Conservation (phyloP, 92 coral and sea anemone genomes). For the Epizoanthus illoricatus region DNA sequence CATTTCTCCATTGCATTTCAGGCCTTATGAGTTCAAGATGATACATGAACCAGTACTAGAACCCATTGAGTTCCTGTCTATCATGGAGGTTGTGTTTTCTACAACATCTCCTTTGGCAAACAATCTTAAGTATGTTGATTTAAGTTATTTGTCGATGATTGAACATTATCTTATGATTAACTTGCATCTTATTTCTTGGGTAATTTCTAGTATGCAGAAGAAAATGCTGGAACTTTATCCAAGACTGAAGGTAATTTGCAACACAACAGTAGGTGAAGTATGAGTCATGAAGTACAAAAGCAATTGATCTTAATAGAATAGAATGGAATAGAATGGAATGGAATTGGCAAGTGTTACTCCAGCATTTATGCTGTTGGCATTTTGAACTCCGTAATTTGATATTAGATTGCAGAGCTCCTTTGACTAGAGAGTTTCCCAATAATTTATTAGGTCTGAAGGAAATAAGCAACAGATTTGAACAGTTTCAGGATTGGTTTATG, state of each 20-base stretch:
- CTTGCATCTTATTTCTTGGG: not conserved
- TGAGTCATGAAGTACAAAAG: not conserved
- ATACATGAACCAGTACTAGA: conserved; percentile 40
- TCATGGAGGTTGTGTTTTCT: conserved; percentile 73
- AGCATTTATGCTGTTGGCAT: too few relatives aligned
- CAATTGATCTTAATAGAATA: too few relatives aligned
- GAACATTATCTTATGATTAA: not conserved
- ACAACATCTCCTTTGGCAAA: conserved; percentile 64
- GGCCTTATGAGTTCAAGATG: conserved; percentile 46
- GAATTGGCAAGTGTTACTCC: too few relatives aligned
- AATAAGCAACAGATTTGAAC: too few relatives aligned
- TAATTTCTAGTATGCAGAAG: conserved; percentile 56
- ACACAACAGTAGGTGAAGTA: not conserved
- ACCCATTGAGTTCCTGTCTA: conserved; percentile 63
- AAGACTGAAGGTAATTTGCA: conserved; percentile 69
- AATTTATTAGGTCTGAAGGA: too few relatives aligned
- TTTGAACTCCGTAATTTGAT: too few relatives aligned
- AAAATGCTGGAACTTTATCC: conserved; percentile 79
- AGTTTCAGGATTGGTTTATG: too few relatives aligned
- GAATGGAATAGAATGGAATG: too few relatives aligned
- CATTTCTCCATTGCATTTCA: conserved; percentile 17
- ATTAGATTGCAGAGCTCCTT: too few relatives aligned
- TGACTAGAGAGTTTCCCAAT: too few relatives aligned
- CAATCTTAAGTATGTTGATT: conserved; percentile 62
- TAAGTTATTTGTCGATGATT: not conserved